Percentiles rank a stretch among this genome's conserved stretches.
phyloP scores from a whole-genome alignment of 2,888 invertebrate species.

The Salpingus planirostris region DNA sequence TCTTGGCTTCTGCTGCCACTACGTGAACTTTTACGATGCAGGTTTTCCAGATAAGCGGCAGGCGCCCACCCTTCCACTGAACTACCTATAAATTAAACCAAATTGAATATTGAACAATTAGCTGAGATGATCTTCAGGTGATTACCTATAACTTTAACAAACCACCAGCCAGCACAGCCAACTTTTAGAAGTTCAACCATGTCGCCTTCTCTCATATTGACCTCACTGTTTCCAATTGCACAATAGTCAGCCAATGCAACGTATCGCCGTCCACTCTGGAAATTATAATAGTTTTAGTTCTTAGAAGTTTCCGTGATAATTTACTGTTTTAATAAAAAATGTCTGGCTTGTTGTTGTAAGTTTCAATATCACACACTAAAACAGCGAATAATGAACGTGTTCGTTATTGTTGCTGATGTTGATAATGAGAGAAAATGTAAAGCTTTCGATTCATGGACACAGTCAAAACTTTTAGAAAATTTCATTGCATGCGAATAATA shows the following conservation, averaged over 20 bases:
- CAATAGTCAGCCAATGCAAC: slow-evolving; percentile 88
- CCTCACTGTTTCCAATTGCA: slow-evolving; percentile 84
- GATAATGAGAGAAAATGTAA: too few species aligned
- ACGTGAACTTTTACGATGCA: slow-evolving; percentile 66
- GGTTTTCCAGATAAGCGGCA: slow-evolving; percentile 78
- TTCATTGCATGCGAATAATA: too few species aligned
- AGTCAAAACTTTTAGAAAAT: too few species aligned
- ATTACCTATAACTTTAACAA: slow-evolving; percentile 77
- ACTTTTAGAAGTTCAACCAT: slow-evolving; percentile 82
- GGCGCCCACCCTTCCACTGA: slow-evolving; percentile 89
- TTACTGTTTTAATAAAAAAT: not conserved
- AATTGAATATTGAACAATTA: slow-evolving; percentile 1
- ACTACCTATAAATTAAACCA: slow-evolving; percentile 44
- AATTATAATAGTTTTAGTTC: slow-evolving; percentile 16
- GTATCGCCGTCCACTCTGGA: slow-evolving; percentile 66
- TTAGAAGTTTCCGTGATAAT: slow-evolving; percentile 1
- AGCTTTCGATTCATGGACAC: too few species aligned
- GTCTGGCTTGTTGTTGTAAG: not conserved
- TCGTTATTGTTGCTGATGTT: too few species aligned
- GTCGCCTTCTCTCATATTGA: slow-evolving; percentile 85
- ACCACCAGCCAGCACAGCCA: slow-evolving; percentile 96
- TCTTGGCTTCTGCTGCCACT: slow-evolving; percentile 61
- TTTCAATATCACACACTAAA: not conserved
- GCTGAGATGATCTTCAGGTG: not conserved
- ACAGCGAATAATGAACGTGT: slow-evolving; percentile 10